Base-by-base conservation (phyloP, 1,140 invertebrate species). In the Drosophila equinoxialis region DNA sequence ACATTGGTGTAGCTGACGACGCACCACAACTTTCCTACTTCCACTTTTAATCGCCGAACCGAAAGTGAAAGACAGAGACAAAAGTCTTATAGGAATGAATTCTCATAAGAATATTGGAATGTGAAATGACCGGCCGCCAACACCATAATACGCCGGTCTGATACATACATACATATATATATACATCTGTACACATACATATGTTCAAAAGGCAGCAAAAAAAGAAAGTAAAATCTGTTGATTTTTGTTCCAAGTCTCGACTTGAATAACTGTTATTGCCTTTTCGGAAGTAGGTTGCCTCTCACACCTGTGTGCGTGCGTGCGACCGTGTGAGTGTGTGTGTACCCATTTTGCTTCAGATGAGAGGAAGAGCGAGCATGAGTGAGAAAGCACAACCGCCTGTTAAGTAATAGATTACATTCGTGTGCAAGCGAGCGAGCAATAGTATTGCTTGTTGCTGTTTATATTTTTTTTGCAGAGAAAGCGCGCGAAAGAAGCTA, bases 61-160 rank as follows among this genome's bases (percentile, higher is more conserved):
- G 83, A 87, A 87, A 87, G 83, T 87, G 83, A 87, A 87, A 87
- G 84, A 87, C 73, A 66, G 6, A 67, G 26, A 6, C 41, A n/a
- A 14, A 20, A 45, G 77, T 87, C 79, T 83, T 75, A 89, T 87
- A 89, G 83, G 84, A 89, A 87, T 86, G 84, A 83, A 87, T 86
- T 86, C 83, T 87, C 63, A 83, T 87, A 83, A 87, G 83, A 87
- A 87, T 26, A 26, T 26, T 26, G 23, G 23, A 26, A 26, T 89
- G 79, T 81, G 71, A 76, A 81, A 77, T 68, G 51, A 51, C 67
- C 59, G 66, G 60, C 60, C 59, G 76, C 37, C 48, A 39, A 39
- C 37, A 71, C 68, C 71, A 83, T 87, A 86, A 87, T 86, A 86
- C 42, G 30, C 54, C 57, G 51, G 13, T 66, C 13, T 41, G 13